Base-by-base conservation (phyloP, 2,797 vertebrate genomes). In the Hipposideros larvatus region DNA sequence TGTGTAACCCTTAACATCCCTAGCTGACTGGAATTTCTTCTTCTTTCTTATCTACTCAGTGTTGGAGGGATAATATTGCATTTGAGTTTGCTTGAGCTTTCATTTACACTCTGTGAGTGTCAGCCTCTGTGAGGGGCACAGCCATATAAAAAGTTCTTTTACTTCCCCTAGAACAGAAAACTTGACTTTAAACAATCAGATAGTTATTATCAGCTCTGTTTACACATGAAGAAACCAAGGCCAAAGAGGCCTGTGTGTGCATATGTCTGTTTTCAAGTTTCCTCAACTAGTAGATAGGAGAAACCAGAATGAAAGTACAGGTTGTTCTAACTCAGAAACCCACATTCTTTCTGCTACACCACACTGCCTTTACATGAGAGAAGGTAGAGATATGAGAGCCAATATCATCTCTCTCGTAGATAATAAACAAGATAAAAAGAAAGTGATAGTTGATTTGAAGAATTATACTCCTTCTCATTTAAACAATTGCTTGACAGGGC, bases 391-490 rank as follows among this genome's bases (percentile, higher is more conserved):
- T 65, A n/a, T 26, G 5, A 87, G 24, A 75, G 43, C 46, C 14
- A 84, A 28, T 34, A 59, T 11, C 71, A 21, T 46, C n/a, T 3
- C 4, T 70, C 48, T 51, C 83, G 4, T 59, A 75, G 37, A 63
- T 48, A 90, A 34, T 66, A 88, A 55, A 80, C 8, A 77, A 59
- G 21, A 75, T 79, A 37, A 91, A 86, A 86, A 26, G 34, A 80
- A 92, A 82, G 8, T 34, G 59, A 68, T 22, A 66, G 18, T 22
- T 95, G 41, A 82, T 95, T 94, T 97, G 66, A 16, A 77, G 95
- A 97, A 93, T 96, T 90, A 82, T 41, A 87, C 34, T 22, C 37
- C 57, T 97, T 96, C 84, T 85, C 37, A 94, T 94, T 96, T 90
- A 66, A 86, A 80, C 83, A 90, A 26, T 94, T 86, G 53, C 5